Conservation (phyloP, 64 coral and sea anemone genomes). For the Porites australiensis region DNA sequence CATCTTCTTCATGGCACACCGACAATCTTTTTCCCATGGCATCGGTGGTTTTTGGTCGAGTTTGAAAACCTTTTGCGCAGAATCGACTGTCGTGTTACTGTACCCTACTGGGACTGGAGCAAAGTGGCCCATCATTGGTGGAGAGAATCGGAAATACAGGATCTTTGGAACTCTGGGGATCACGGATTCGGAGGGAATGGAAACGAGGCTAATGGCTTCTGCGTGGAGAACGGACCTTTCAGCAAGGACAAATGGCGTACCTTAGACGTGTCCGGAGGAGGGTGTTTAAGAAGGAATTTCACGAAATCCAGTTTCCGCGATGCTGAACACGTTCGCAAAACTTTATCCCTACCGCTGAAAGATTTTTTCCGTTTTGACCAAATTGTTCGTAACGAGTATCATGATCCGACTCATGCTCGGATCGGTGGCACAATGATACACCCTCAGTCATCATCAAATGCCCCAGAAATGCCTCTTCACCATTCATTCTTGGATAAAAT, state of each 20-base stretch:
- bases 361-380: slow-evolving; percentile 72
- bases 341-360: slow-evolving; percentile 31
- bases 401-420: slow-evolving; percentile 66
- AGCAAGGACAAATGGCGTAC: slow-evolving; percentile 47
- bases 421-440: slow-evolving; percentile 72
- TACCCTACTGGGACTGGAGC: slow-evolving; percentile 95
- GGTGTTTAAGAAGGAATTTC: slow-evolving; percentile 26
- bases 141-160: slow-evolving; percentile 51
- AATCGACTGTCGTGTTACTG: slow-evolving; percentile 91
- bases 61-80: slow-evolving; percentile 89
- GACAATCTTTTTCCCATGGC: slow-evolving; percentile 92
- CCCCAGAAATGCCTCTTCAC: slow-evolving; percentile 86
- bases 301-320: slow-evolving; percentile 4
- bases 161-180: slow-evolving; percentile 75
- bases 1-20: slow-evolving; percentile 33
- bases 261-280: background rate
- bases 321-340: slow-evolving; percentile 7
- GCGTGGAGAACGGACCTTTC: slow-evolving; percentile 85
- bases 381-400: slow-evolving; percentile 49
- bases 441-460: slow-evolving; percentile 54
- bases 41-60: slow-evolving; percentile 89
- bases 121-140: slow-evolving; percentile 67
- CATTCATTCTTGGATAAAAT: slow-evolving; percentile 91
- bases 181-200: slow-evolving; percentile 88
- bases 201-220: background rate